Evolutionary conservation across 2,797 vertebrate genomes (phyloP).

Genomic region (Nyctalus aviator): DNA sequence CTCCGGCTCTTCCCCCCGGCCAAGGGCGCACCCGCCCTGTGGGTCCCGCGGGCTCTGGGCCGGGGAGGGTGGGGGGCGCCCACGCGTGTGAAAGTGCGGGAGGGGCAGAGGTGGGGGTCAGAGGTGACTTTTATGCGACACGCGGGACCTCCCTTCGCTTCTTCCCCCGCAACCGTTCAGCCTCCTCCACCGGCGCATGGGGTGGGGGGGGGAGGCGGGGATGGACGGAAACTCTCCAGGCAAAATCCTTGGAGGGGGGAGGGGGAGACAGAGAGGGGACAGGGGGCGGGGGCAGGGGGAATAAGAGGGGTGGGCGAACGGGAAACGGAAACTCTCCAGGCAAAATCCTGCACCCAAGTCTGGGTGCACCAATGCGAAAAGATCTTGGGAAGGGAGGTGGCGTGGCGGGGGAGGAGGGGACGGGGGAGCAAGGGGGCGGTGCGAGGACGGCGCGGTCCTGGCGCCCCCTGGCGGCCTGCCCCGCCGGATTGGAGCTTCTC

Average conservation of each 20-base stretch:
- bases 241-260: background rate
- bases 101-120: background rate
- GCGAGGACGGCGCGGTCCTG: background rate
- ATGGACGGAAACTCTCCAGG: background rate
- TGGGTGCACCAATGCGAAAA: background rate
- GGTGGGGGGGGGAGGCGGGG: background rate
- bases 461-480: slow-evolving; percentile 60
- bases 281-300: background rate
- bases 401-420: too few relatives aligned
- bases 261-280: too few relatives aligned
- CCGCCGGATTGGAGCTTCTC: background rate
- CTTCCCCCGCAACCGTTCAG: background rate
- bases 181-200: background rate
- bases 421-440: too few relatives aligned
- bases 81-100: background rate
- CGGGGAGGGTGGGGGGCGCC: background rate
- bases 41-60: background rate
- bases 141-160: background rate
- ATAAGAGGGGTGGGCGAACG: too few relatives aligned
- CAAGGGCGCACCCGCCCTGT: background rate
- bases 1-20: background rate
- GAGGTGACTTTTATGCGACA: background rate
- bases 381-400: too few relatives aligned
- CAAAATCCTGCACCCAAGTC: background rate
- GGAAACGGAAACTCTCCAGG: slow-evolving; percentile 31